Base-by-base conservation (phyloP, 2,113 vertebrate species). In the Syngnathus typhle region DNA sequence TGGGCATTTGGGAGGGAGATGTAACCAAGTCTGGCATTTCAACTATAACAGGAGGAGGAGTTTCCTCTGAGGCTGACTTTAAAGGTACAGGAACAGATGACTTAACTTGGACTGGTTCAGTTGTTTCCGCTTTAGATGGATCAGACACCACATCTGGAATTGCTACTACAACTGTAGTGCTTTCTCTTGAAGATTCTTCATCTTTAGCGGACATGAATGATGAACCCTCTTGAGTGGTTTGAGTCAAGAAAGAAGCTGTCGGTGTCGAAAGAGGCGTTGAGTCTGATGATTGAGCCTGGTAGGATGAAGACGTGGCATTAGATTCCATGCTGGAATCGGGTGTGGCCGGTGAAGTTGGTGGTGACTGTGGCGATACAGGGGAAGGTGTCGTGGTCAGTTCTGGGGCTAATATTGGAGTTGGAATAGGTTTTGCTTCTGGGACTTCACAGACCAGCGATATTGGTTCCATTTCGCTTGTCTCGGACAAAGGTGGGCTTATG, bases 391-490 rank as follows among this genome's bases (percentile, higher is more conserved):
- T 78, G 1, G 79, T 90, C 59, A 88, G 76, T 63, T 87, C 86
- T 69, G 86, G 84, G 16, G 88, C 85, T 49, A 82, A 88, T 64
- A 88, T 88, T 68, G 88, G 85, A 18, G 91, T 91, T 83, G 92
- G 82, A 67, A 89, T 90, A 74, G 89, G 82, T 70, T 89, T 75
- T 62, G 94, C 87, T 32, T 91, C 90, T 65, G 93, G 93, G 74
- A 93, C 91, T 78, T 93, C 94, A 89, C 89, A 92, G 63, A 95
- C 84, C 0, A 94, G 93, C 86, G 91, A 92, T 37, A 91, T 89
- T 41, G 93, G 92, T 23, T 93, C 94, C 11, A 92, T 91, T 54
- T 94, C 92, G 47, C 88, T 84, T 56, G 87, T 85, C 65, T 92
- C 88, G 78, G 90, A 92, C 27, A 89, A 89, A 39, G 90, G 79